Conservation (phyloP, 2,888 invertebrate species). For the Drosophila nr. fundita region DNA sequence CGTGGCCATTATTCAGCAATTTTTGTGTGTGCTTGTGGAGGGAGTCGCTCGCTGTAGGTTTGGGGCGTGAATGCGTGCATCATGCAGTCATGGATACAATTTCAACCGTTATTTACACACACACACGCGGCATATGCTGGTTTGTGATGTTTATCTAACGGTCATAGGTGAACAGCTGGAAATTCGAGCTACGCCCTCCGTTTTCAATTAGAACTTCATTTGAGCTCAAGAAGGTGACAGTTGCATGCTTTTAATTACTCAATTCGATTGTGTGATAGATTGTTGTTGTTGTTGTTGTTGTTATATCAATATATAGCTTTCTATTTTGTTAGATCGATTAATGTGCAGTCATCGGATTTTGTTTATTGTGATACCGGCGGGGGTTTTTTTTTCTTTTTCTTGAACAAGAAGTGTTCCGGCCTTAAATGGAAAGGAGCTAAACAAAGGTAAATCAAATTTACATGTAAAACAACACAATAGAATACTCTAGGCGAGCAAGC, state of each 20-base stretch:
- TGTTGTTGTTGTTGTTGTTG: not conserved
- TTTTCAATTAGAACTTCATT: constrained; percentile 66
- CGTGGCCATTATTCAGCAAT: constrained; percentile 74
- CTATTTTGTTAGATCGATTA: constrained; percentile 54
- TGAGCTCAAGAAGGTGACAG: constrained; percentile 41
- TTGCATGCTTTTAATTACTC: constrained; percentile 61
- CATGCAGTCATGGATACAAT: constrained; percentile 71
- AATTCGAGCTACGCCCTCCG: constrained; percentile 1
- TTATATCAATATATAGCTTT: constrained; percentile 38
- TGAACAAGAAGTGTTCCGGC: not conserved
- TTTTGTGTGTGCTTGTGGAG: constrained; percentile 27
- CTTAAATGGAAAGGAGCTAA: not conserved
- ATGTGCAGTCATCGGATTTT: constrained; percentile 19
- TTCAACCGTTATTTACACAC: constrained; percentile 57
- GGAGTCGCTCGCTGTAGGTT: not conserved
- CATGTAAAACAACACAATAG: not conserved
- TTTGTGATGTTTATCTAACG: constrained; percentile 64
- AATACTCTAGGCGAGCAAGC: too few species aligned
- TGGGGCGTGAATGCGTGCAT: constrained; percentile 59
- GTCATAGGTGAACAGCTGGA: constrained; percentile 51
- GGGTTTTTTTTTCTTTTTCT: not conserved
- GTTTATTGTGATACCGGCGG: not conserved
- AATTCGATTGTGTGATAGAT: constrained; percentile 46
- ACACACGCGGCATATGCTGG: constrained; percentile 28
- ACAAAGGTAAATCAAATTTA: not conserved